Percentiles rank a stretch among this genome's conserved stretches.
Conservation (phyloP, 2,888 invertebrate genomes). For the Amiota minor region DNA sequence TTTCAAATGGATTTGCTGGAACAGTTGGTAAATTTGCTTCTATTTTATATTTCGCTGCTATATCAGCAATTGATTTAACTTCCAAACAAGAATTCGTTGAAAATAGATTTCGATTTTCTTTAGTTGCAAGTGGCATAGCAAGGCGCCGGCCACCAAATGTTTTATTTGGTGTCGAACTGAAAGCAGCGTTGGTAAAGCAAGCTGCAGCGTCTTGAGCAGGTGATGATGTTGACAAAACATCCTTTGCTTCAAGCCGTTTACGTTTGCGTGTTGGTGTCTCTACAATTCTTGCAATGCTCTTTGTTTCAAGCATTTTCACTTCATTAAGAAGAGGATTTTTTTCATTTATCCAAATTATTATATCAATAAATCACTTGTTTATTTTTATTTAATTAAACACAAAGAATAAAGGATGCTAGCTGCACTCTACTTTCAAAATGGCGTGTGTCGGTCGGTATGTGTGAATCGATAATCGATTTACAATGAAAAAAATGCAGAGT, state of each 20-base stretch:
- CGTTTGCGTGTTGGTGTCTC: constrained; percentile 70
- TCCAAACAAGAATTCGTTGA: constrained; percentile 60
- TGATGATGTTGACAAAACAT: constrained; percentile 31
- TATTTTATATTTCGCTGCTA: constrained; percentile 41
- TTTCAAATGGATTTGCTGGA: constrained; percentile 69
- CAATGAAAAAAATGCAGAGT: neutral
- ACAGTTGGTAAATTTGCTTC: constrained; percentile 36
- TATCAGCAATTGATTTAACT: constrained; percentile 69
- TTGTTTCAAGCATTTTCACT: constrained; percentile 56
- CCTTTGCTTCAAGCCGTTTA: constrained; percentile 60
- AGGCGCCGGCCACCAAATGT: constrained; percentile 59
- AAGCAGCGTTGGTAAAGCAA: constrained; percentile 70
- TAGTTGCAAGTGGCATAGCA: constrained; percentile 43
- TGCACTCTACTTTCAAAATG: constrained; percentile 9
- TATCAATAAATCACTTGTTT: too few relatives aligned
- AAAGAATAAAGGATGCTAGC: neutral
- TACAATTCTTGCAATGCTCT: constrained; percentile 51
- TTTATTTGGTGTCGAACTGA: constrained; percentile 71
- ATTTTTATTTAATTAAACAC: neutral
- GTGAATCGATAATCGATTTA: neutral
- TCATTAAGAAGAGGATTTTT: neutral
- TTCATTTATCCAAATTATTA: neutral
- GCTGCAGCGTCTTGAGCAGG: constrained; percentile 41
- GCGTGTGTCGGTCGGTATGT: constrained; percentile 6
- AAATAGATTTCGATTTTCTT: constrained; percentile 49